phyloP scores from a whole-genome alignment of 2,888 invertebrate genomes.

The Chrysolina oricalcia region DNA sequence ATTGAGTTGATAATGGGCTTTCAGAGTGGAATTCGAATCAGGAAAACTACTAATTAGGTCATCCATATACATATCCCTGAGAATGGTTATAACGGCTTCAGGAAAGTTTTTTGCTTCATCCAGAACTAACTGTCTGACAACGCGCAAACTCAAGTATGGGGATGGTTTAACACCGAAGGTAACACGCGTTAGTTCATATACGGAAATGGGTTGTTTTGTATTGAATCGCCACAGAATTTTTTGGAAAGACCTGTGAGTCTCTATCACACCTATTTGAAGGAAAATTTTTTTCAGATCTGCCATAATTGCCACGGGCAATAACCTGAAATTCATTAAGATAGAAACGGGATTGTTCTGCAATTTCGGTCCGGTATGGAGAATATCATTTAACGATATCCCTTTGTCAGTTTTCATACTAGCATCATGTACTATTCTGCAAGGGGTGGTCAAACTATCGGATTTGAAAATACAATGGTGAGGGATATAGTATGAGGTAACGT shows the following conservation, averaged over 20 bases:
- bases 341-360: background rate
- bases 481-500: background rate
- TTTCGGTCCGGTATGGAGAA: background rate
- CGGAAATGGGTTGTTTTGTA: background rate
- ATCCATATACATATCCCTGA: background rate
- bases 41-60: background rate
- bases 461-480: background rate
- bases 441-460: background rate
- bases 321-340: background rate
- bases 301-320: background rate
- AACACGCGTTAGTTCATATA: background rate
- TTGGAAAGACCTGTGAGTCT: background rate
- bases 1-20: background rate
- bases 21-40: background rate
- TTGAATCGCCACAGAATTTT: background rate
- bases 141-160: constrained; percentile 1
- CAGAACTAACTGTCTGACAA: background rate
- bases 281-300: background rate
- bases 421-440: background rate
- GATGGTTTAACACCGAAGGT: background rate
- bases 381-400: background rate
- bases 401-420: background rate
- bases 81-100: background rate
- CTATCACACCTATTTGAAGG: background rate
- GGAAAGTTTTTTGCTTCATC: background rate